Base-by-base conservation (phyloP, 2,888 invertebrate genomes). In the Eristalis intricaria region DNA sequence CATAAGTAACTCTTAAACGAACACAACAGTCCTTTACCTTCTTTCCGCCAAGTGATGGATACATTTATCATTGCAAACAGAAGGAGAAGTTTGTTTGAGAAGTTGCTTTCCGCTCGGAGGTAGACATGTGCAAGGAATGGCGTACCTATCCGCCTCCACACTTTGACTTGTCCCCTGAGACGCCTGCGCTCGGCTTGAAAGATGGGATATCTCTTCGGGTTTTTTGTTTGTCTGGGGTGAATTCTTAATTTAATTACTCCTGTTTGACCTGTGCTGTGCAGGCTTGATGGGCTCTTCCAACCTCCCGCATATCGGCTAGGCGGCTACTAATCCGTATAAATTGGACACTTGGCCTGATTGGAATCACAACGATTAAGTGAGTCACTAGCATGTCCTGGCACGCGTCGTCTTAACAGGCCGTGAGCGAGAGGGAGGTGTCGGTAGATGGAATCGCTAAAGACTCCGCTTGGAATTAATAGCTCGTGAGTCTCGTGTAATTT, bases 301-400 rank as follows among this genome's bases (percentile, higher is more conserved):
- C 10, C 68, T 50, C 64, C 50, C 71, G 11, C 38, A 26, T 43
- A 50, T 76, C 32, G n/a, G 19, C 19, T 5, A 4, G n/a, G 19
- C 1, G 7, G 61, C 66, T 65, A 70, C 70, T 56, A 61, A 58
- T 80, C 64, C 63, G 10, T 22, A 61, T 74, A 71, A 80, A 73
- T 64, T 68, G 60, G 19, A 77, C n/a, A 38, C 56, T 56, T n/a
- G 35, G 32, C 2, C 50, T 43, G 78, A 82, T 86, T 82, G 74
- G 78, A 86, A 86, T 86, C 85, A 82, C 61, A 78, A 82, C 74
- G 65, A 86, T 86, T 86, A 86, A 40, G 73, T 82, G 69, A 82
- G 63, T 60, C 77, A 65, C 32, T 23, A 56, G 77, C 85, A 78
- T 81, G 61, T 60, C 84, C 60, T 61, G 71, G 66, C 85, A 85